Evolutionary conservation across 2,113 vertebrate species (phyloP), one percentile per base, ranked within the genome.

Genomic region (Crotalus helleri): DNA sequence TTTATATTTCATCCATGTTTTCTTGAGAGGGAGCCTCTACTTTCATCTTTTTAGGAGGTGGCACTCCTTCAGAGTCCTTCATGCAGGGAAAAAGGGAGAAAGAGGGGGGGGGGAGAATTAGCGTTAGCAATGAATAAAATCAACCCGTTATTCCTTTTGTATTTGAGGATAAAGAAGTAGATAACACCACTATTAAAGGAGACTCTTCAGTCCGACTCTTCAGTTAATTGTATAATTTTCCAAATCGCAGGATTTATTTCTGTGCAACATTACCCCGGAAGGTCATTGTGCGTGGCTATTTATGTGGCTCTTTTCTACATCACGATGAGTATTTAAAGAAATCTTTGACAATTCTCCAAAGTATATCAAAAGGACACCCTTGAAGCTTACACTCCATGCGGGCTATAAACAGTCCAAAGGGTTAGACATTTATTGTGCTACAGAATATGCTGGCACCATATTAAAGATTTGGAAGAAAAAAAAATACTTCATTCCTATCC

Each of bases 21-120:
- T 98, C 98, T 97, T 98, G 98, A 81, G 92, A 90, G 81, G 98
- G 98, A 96, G 98, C 97, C 97, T 99, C 99, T 97, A 97, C 96
- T 98, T 99, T 99, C 98, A 98, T 98, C 97, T 99, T 99, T 98
- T 99, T 99, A 95, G 96, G 98, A 97, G 98, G 98, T 26, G 98
- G 99, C 81, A 96, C 97, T 94, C 98, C 99, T 97, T 99, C 98
- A 96, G 98, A 97, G 97, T 99, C 99, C 99, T 99, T 69, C 17
- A 95, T 29, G 26, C 24, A 33, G 85, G 85, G 88, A 92, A 92
- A 95, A 57, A 94, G 94, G 96, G 29, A 85, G 19, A 81, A 4
- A 23, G 26, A 7, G 51, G 39, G 39, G 3, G 3, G 29, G 1
- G 17, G 7, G 0, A 59, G 93, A 94, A 96, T 93, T 92, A 95